Conservation (phyloP, 2,113 vertebrate species). For the Catagonus wagneri region DNA sequence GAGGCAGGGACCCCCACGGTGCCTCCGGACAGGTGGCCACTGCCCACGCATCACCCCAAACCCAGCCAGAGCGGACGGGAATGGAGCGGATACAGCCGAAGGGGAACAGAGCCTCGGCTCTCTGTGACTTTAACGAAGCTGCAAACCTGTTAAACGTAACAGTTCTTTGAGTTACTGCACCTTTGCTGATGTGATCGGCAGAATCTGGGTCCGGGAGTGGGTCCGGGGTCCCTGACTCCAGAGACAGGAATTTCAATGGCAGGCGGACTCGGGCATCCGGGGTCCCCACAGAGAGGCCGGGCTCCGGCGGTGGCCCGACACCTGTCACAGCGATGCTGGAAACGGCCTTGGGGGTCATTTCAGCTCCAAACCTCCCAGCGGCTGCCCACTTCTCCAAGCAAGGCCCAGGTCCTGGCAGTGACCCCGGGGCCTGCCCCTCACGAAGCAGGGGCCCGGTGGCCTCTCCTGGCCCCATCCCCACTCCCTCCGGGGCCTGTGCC, state of each 20-base stretch:
- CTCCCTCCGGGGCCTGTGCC: not conserved
- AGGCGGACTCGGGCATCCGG: accelerated
- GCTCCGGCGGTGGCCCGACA: accelerated
- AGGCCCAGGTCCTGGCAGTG: not conserved
- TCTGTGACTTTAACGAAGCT: accelerated
- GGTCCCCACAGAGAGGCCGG: accelerated
- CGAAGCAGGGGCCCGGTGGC: accelerated
- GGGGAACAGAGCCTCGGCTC: accelerated
- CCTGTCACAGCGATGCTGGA: accelerated
- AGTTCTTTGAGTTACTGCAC: accelerated
- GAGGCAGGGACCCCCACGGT: not conserved
- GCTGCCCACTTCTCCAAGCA: not conserved
- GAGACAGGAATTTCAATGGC: not conserved
- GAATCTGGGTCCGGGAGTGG: accelerated
- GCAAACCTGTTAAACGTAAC: accelerated
- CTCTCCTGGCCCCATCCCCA: accelerated
- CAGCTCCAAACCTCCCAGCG: not conserved
- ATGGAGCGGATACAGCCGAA: accelerated
- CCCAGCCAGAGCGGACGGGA: not conserved
- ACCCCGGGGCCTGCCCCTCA: accelerated
- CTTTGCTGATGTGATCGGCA: not conserved
- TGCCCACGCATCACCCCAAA: accelerated
- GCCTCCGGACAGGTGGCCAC: accelerated
- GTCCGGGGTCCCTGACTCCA: not conserved
- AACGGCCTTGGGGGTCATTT: accelerated